phyloP scores from a whole-genome alignment of 2,797 vertebrate genomes.

The Myiotriccus ornatus region DNA sequence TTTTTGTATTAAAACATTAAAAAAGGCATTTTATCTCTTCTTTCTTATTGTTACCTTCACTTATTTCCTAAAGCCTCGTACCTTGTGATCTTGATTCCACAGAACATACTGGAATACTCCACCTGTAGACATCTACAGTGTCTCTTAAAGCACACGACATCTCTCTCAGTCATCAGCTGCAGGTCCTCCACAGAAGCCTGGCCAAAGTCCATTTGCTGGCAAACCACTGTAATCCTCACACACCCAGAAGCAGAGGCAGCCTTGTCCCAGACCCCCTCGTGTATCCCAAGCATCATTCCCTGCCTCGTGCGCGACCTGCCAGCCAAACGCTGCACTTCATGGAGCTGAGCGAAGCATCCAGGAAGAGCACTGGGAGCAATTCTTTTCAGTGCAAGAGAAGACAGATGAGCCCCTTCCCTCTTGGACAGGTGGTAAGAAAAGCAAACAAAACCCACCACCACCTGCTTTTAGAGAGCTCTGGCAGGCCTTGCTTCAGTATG shows the following conservation, averaged over 20 bases:
- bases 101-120: not conserved
- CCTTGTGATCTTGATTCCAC: not conserved
- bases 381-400: not conserved
- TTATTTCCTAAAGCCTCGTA: not conserved
- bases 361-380: not conserved
- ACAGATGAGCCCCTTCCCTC: not conserved
- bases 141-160: not conserved
- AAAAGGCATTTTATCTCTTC: not conserved
- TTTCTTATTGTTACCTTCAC: not conserved
- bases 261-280: accelerated
- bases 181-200: not conserved
- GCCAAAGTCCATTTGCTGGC: not conserved
- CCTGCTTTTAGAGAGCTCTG: not conserved
- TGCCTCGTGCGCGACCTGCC: not conserved
- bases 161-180: not conserved
- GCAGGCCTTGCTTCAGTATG: not conserved
- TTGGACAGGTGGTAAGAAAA: not conserved
- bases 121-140: not conserved
- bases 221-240: not conserved
- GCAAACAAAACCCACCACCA: not conserved
- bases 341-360: not conserved
- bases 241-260: not conserved
- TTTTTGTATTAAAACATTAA: not conserved
- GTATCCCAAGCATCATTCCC: not conserved
- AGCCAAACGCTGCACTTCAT: not conserved